Percentiles rank a stretch among this genome's conserved stretches.
phyloP scores from a whole-genome alignment of 2,888 invertebrate genomes.

The Cephus rjabovi region DNA sequence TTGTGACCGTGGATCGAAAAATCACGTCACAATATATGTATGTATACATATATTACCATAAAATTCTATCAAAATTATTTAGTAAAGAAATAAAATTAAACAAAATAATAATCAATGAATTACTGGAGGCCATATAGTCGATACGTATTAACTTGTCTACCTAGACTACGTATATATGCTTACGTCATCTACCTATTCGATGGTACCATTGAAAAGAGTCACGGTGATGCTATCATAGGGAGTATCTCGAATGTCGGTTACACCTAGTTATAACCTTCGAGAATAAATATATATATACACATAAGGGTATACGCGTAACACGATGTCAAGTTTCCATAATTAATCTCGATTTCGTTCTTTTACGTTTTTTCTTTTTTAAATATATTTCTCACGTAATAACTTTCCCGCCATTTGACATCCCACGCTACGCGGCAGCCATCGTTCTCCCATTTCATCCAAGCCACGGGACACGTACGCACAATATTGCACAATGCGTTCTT shows the following conservation, averaged over 20 bases:
- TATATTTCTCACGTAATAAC: conserved; percentile 17
- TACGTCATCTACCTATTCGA: too few species aligned
- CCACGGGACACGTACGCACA: conserved; percentile 15
- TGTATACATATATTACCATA: too few species aligned
- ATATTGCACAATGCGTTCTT: conserved; percentile 21
- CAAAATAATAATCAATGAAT: too few species aligned
- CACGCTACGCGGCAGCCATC: conserved; percentile 13
- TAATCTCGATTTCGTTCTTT: conserved; percentile 17
- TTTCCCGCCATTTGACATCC: conserved; percentile 18
- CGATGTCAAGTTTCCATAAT: conserved; percentile 14
- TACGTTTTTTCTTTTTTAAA: conserved; percentile 13
- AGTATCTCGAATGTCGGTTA: conserved; percentile 38
- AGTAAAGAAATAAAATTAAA: too few species aligned
- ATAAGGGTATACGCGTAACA: neutral
- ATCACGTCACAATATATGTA: too few species aligned
- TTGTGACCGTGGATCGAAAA: too few species aligned
- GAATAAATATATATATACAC: conserved; percentile 20
- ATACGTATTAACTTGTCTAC: too few species aligned
- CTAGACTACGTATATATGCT: too few species aligned
- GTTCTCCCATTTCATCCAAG: conserved; percentile 22
- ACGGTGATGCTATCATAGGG: conserved; percentile 37
- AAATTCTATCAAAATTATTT: too few species aligned
- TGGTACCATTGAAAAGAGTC: too few species aligned
- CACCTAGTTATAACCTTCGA: conserved; percentile 26
- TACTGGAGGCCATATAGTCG: too few species aligned